Evolutionary conservation across 2,888 invertebrate species (phyloP).

Genomic region (Caenorhabditis wallacei): DNA sequence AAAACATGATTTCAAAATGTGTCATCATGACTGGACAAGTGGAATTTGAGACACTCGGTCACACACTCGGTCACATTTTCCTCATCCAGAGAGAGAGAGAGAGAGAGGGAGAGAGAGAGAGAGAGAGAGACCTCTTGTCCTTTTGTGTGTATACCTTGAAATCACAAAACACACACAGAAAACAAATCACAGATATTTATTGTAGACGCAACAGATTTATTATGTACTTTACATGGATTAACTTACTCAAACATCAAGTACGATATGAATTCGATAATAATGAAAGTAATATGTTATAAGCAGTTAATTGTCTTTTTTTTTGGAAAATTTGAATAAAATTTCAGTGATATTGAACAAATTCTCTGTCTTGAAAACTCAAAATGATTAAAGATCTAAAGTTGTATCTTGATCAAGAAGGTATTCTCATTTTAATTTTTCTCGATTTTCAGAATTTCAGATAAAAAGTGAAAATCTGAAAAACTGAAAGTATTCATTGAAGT

Average conservation of each 20-base stretch:
- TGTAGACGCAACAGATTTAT: constrained; percentile 29
- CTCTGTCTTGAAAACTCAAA: too few relatives aligned
- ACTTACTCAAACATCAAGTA: constrained; percentile 25
- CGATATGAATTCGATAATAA: constrained; percentile 20
- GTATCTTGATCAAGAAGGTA: too few relatives aligned
- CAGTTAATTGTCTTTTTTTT: background rate
- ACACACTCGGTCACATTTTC: constrained; percentile 52
- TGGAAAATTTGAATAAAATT: too few relatives aligned
- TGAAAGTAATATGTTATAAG: constrained; percentile 3
- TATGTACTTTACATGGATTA: constrained; percentile 14
- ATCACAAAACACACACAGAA: constrained; percentile 21
- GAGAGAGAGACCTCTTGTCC: constrained; percentile 4
- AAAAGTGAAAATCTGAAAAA: too few relatives aligned
- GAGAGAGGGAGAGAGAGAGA: too few relatives aligned
- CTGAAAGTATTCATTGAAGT: too few relatives aligned
- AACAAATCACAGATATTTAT: constrained; percentile 30
- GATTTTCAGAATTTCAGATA: too few relatives aligned
- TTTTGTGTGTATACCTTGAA: constrained; percentile 22
- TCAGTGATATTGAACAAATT: too few relatives aligned
- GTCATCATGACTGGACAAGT: constrained; percentile 36
- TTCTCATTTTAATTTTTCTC: too few relatives aligned
- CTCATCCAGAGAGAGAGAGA: constrained; percentile 17
- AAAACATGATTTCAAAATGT: constrained; percentile 43
- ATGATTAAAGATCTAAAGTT: too few relatives aligned
- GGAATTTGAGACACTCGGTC: constrained; percentile 43